A percentile compares a stretch with the other conserved stretches of the same genome.
Evolutionary conservation across 2,113 vertebrate species (phyloP).

Genomic region (Periophthalmodon schlosseri): DNA sequence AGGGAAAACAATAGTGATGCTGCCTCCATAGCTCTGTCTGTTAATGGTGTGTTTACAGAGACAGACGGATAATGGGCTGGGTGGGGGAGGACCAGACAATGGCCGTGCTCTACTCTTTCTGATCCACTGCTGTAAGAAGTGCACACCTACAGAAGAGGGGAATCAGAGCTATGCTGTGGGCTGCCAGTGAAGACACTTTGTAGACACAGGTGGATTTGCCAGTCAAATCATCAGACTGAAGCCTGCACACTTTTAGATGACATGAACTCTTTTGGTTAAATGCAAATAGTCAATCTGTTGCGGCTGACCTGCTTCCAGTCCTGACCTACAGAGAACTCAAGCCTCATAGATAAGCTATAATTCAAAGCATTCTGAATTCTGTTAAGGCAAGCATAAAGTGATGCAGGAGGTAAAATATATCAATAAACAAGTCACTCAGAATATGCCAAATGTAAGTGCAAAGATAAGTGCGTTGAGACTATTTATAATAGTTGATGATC

Average conservation of each 20-base stretch:
- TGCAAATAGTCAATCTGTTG: constrained; percentile 71
- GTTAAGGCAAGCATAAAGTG: constrained; percentile 15
- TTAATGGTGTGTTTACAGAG: constrained; percentile 77
- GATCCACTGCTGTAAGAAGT: constrained; percentile 53
- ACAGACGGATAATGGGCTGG: constrained; percentile 72
- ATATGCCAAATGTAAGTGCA: constrained; percentile 28
- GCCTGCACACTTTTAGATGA: constrained; percentile 41
- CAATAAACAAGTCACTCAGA: constrained; percentile 23
- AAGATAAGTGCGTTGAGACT: constrained; percentile 40
- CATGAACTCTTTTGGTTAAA: constrained; percentile 61
- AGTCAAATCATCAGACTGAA: constrained; percentile 68
- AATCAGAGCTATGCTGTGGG: constrained; percentile 19
- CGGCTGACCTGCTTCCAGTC: constrained; percentile 37
- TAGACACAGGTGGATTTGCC: constrained; percentile 68
- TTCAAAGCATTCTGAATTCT: constrained; percentile 27
- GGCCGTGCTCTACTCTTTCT: constrained; percentile 56
- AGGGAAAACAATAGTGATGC: constrained; percentile 74
- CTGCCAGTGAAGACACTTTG: constrained; percentile 48
- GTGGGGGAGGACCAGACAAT: constrained; percentile 52
- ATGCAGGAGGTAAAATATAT: background rate
- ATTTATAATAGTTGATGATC: constrained; percentile 57
- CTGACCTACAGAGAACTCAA: constrained; percentile 43
- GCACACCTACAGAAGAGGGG: constrained; percentile 18
- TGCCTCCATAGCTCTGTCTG: constrained; percentile 66
- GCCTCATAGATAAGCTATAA: constrained; percentile 26